Percentiles rank a stretch among this genome's conserved stretches.
phyloP scores from a whole-genome alignment of 2,113 vertebrate species.

The Chinchilla lanigera region DNA sequence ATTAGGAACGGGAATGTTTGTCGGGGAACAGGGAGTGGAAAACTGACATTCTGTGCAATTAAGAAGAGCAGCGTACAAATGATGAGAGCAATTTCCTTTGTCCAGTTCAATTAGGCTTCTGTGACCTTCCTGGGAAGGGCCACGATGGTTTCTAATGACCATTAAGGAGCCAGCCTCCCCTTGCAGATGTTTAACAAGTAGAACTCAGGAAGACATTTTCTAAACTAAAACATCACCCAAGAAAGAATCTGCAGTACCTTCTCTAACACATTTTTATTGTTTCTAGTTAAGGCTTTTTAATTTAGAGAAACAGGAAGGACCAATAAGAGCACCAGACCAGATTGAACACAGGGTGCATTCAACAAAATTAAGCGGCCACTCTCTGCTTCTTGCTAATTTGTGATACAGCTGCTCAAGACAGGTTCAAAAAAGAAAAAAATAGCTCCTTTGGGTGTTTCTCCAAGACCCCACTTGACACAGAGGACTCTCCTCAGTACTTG shows the following conservation, averaged over 20 bases:
- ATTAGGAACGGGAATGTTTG: conserved; percentile 42
- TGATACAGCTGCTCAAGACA: conserved; percentile 35
- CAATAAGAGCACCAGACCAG: background rate
- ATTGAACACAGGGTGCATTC: background rate
- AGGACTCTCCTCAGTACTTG: background rate
- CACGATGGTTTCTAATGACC: conserved; percentile 32
- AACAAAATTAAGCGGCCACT: conserved; percentile 33
- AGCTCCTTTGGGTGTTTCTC: background rate
- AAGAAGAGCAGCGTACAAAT: conserved; percentile 68
- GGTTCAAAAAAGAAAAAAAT: background rate
- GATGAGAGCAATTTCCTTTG: conserved; percentile 76
- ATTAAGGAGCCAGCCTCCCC: conserved; percentile 44
- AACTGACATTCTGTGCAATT: conserved; percentile 75
- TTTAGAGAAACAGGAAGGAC: conserved; percentile 34
- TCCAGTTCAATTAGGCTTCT: conserved; percentile 64
- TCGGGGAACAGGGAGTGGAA: conserved; percentile 53
- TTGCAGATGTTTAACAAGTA: conserved; percentile 13
- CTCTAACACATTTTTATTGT: conserved; percentile 8
- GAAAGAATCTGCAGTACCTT: background rate
- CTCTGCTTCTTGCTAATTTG: conserved; percentile 48
- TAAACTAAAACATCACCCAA: conserved; percentile 34
- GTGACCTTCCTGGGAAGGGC: conserved; percentile 74
- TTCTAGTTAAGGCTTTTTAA: conserved; percentile 37
- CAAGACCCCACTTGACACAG: background rate
- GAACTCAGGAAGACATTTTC: conserved; percentile 14